Conservation (phyloP, 2,797 vertebrate species). For the Sorex maritimensis region DNA sequence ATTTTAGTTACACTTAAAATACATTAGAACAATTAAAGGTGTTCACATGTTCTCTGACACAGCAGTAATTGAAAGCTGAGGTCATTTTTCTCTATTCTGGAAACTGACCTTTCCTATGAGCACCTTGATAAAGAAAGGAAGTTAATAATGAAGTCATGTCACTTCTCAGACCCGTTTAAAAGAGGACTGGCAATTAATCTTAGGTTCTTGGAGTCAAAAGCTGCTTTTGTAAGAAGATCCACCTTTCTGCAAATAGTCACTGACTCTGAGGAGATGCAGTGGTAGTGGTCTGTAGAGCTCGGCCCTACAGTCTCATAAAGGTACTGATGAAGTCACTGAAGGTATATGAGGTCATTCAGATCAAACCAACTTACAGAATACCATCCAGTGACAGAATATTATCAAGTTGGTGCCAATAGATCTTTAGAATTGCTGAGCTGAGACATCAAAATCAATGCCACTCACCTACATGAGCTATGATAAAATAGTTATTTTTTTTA, state of each 20-base stretch:
- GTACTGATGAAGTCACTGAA: neutral
- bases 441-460: slow-evolving; percentile 12
- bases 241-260: neutral
- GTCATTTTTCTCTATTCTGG: neutral
- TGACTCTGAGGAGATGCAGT: neutral
- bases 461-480: neutral
- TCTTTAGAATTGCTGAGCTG: neutral
- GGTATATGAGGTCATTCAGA: neutral
- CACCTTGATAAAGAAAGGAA: neutral
- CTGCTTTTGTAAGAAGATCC: neutral
- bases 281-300: no score
- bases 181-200: neutral
- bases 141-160: neutral
- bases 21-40: neutral
- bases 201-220: neutral
- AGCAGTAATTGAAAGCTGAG: neutral
- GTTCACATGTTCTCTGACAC: neutral
- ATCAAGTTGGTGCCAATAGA: neutral
- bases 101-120: neutral
- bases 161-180: neutral
- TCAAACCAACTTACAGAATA: neutral
- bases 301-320: no score
- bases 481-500: neutral
- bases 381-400: neutral
- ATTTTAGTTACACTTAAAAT: slow-evolving; percentile 35